These are phyloP conservation scores for Dolichomitus sp. DNA, from an alignment of 2,888 invertebrate genomes.

Conservation along the genomic window DNA sequence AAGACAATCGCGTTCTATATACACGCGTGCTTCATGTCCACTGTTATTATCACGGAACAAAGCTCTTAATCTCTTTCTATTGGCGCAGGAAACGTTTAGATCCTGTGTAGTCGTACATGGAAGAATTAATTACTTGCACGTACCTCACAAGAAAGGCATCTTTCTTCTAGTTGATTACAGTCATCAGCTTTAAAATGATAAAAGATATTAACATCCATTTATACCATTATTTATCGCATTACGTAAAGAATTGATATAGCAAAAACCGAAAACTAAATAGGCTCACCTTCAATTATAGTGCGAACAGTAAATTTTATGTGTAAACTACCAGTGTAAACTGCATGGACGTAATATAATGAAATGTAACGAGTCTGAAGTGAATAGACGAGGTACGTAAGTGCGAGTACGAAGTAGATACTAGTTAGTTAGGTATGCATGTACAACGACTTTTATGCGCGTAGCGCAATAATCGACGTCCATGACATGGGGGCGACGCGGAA, in stretches of 20 bases:
- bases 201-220: not conserved
- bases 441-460: conserved; percentile 23
- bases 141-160: not conserved
- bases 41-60: conserved; percentile 55
- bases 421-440: conserved; percentile 38
- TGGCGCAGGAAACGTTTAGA: conserved; percentile 42
- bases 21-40: conserved; percentile 14
- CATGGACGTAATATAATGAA: conserved; percentile 1
- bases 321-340: not conserved
- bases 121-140: not conserved
- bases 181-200: not conserved
- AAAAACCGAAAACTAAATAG: not conserved
- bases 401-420: conserved; percentile 7
- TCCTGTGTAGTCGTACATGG: not conserved
- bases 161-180: not conserved
- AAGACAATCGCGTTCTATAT: conserved; percentile 39
- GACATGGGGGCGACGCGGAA: conserved; percentile 67
- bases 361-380: conserved; percentile 3
- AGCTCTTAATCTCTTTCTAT: conserved; percentile 39
- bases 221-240: no score
- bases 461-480: conserved; percentile 58
- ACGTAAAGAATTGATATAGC: not conserved
- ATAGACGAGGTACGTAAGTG: conserved; percentile 12
- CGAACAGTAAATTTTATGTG: not conserved
- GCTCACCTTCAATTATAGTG: conserved; percentile 7